These are phyloP conservation scores for Tenebrosternarchus preto DNA, from an alignment of 2,113 vertebrate genomes.

Conservation along the genomic window DNA sequence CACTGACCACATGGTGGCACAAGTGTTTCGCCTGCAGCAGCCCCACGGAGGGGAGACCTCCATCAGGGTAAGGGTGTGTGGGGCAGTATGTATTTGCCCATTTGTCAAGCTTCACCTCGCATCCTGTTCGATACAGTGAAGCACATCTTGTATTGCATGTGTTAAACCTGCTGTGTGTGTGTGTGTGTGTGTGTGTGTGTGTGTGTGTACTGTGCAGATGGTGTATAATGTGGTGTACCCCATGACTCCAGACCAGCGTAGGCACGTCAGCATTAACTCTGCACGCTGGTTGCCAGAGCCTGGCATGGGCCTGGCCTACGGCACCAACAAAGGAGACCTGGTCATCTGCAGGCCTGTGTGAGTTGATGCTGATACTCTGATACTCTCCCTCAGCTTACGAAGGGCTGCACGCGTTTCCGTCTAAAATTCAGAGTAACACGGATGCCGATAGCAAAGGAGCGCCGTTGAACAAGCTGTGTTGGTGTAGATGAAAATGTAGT, in stretches of 20 bases:
- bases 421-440: too few relatives aligned
- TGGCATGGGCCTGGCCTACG: conserved; percentile 93
- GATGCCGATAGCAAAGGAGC: too few relatives aligned
- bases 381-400: neutral
- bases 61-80: conserved; percentile 84
- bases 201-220: conserved; percentile 76
- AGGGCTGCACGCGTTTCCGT: too few relatives aligned
- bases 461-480: too few relatives aligned
- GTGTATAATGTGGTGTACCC: conserved; percentile 98
- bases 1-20: conserved; percentile 99
- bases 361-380: conserved; percentile 65
- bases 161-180: neutral
- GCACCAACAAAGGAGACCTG: conserved; percentile 98
- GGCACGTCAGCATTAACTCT: conserved; percentile 98
- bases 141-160: neutral
- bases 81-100: too few relatives aligned
- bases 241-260: conserved; percentile 96
- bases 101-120: neutral
- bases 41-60: conserved; percentile 97
- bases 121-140: neutral
- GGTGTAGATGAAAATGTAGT: too few relatives aligned
- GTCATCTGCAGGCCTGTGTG: conserved; percentile 98
- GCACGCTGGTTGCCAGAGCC: conserved; percentile 97
- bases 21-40: conserved; percentile 98
- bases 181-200: neutral